phyloP scores from a whole-genome alignment of 92 coral and sea anemone genomes.

The Ricordea florida region DNA sequence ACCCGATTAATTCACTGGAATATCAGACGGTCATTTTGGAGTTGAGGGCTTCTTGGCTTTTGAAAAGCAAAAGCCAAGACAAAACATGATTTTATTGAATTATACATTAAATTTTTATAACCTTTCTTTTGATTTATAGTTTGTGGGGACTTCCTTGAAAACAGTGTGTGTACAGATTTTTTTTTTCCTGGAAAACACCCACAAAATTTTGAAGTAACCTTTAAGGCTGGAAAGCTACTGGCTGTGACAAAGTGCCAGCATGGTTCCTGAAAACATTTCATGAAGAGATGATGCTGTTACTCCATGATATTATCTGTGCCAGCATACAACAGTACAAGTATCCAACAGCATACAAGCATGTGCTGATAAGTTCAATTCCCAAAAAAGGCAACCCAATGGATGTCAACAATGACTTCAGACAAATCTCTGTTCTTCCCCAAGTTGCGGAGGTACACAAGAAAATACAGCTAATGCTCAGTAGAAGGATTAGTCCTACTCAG shows the following conservation, averaged over 20 bases:
- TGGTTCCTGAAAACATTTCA: not conserved
- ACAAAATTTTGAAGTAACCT: too few species aligned
- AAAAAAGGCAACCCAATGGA: conserved; percentile 11
- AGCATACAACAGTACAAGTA: conserved; percentile 11
- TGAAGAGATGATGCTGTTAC: conserved; percentile 6
- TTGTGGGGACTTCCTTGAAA: too few species aligned
- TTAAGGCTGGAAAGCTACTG: too few species aligned
- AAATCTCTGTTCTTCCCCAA: conserved; percentile 9
- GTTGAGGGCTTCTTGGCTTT: too few species aligned
- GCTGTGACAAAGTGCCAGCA: not conserved
- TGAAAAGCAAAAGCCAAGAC: too few species aligned
- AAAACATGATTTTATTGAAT: too few species aligned
- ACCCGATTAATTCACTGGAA: too few species aligned
- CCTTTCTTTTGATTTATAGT: too few species aligned
- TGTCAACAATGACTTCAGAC: conserved; percentile 4
- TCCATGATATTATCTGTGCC: conserved; percentile 10
- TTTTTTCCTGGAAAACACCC: too few species aligned
- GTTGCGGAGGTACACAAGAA: conserved; percentile 16
- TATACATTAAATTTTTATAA: too few species aligned
- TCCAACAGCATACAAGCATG: conserved; percentile 36
- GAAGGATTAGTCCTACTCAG: conserved; percentile 4
- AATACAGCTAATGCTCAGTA: conserved; percentile 21
- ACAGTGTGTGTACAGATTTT: too few species aligned
- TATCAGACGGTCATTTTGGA: too few species aligned
- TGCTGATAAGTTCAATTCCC: conserved; percentile 27